Evolutionary conservation across 2,797 vertebrate genomes (phyloP), one percentile per base, ranked within the genome.

Genomic region (Perodicticus potto): DNA sequence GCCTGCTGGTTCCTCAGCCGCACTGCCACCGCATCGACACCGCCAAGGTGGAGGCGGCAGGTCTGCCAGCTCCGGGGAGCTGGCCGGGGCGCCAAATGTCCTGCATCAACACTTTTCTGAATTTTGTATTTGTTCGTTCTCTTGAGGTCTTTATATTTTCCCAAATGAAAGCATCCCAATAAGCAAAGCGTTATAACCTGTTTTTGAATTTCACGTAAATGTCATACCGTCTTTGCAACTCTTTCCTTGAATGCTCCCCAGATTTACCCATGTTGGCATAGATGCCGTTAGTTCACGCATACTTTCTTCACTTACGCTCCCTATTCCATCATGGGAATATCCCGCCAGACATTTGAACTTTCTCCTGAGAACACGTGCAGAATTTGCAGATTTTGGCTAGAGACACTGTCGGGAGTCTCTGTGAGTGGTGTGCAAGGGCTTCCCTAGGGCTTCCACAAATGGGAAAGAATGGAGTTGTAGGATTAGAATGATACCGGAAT

Each of bases 81-180:
- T n/a, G n/a, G n/a, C n/a, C n/a, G n/a, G n/a, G n/a, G n/a, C n/a
- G n/a, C n/a, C n/a, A n/a, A n/a, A n/a, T n/a, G n/a, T n/a, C n/a
- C n/a, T n/a, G n/a, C n/a, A n/a, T n/a, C n/a, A n/a, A 67, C 6
- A 5, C 19, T 81, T 45, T 23, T 63, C 53, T 27, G 16, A 67
- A 80, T 73, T 81, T 78, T 32, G 1, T 49, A 3, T 82, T 65
- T 85, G 57, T 77, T 84, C 13, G 55, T 86, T 86, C 32, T 13
- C 4, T 72, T 76, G 53, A 11, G 95, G 89, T 85, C 10, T 70
- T 90, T 57, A 27, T 80, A 63, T 76, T 93, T 82, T 45, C 7
- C 20, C 53, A 88, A 16, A 19, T 14, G 9, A 12, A 23, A 13
- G 25, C 12, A 61, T 63, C 69, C 25, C 40, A 27, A 37, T 55